Base-by-base conservation (phyloP, 2,113 vertebrate genomes). In the Gobio gobio region DNA sequence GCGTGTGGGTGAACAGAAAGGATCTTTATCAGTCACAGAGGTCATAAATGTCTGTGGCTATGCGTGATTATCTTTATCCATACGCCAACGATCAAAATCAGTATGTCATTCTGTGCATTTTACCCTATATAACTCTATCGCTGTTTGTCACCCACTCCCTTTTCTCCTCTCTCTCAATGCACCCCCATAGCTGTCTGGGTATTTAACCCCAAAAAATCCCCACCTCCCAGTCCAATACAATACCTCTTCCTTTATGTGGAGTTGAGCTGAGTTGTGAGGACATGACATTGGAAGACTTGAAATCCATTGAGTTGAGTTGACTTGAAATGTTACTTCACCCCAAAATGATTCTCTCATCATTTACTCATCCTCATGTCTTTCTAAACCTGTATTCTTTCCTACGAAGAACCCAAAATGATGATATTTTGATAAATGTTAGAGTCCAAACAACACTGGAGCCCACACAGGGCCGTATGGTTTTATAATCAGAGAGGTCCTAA, bases 121-220 rank as follows among this genome's bases (percentile, higher is more conserved):
- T 26, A 83, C 40, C 40, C 26, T 72, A 51, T 82, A 59, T 43
- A 59, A 56, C 54, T 36, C 33, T 5, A 40, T 81, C 33, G 76
- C 61, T 83, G 49, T 83, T 58, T 56, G 78, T 26, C 24, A 83
- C 83, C 86, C 78, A 90, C 89, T 89, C 87, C 84, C 66, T 74
- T 6, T 75, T 77, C 12, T 86, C 86, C 86, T 83, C 89, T 26
- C 43, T 22, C 66, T 66, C 88, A 83, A 87, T 84, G 88, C 87
- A 82, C 88, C 92, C 91, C 66, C 86, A 36, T 56, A 56, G 49
- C 58, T 20, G 8, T 82, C 66, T 86, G 63, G 33, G 59, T 59
- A 40, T 64, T 20, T 78, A 49, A 88, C 54, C 83, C 82, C 78
- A 81, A 88, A 92, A 91, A 85, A 78, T 86, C 90, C 85, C 90